Conservation (phyloP, 2,888 invertebrate genomes). For the Thera britannica region DNA sequence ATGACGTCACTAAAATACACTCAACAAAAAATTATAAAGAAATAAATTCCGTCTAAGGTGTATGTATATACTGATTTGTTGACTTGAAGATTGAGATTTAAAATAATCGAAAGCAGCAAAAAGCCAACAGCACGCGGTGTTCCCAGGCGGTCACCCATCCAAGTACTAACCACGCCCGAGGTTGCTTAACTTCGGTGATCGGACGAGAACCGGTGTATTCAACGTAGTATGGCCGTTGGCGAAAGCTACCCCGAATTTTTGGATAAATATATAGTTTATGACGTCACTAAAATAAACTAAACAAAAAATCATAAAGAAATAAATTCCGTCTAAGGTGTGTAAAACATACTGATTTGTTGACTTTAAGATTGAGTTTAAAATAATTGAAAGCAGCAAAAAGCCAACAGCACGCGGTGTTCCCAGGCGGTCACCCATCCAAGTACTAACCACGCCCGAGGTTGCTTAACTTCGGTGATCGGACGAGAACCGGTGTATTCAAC, state of each 20-base stretch:
- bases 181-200: constrained; percentile 78
- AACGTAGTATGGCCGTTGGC: constrained; percentile 56
- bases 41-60: no score
- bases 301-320: no score
- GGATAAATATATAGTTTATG: no score
- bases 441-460: constrained; percentile 76
- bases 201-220: constrained; percentile 76
- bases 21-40: no score
- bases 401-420: constrained; percentile 72
- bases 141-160: constrained; percentile 77
- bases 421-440: constrained; percentile 80
- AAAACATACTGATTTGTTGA: no score
- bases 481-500: constrained; percentile 75
- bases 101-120: constrained; percentile 16
- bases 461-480: constrained; percentile 78
- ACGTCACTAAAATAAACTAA: no score
- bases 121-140: constrained; percentile 60
- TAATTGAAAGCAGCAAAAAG: constrained; percentile 46
- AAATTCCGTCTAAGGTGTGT: no score
- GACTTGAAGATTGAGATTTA: no score
- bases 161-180: constrained; percentile 76
- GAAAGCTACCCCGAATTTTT: neutral
- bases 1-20: no score
- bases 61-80: no score
- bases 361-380: no score